Evolutionary conservation across 2,113 vertebrate species (phyloP), one percentile per base, ranked within the genome.

Genomic region (Aramus guarauna): DNA sequence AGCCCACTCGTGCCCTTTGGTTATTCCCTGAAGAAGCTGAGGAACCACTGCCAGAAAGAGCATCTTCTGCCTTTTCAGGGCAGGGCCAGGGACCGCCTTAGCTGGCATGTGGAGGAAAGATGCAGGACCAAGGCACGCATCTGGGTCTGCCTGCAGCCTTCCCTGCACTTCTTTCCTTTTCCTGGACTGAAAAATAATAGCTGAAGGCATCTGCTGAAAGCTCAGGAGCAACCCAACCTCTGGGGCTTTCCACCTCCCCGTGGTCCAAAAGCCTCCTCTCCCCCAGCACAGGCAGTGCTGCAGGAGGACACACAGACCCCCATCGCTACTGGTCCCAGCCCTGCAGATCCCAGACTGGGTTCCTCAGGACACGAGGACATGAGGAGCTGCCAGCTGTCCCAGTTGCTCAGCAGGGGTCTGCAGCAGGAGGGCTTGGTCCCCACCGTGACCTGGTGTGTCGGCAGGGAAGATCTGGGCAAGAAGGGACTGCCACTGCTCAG

Each of bases 201-300:
- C 32, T 85, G 37, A 58, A 77, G 17, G 21, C 52, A 72, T 39
- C 71, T 77, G 36, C 23, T 0, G 0, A 60, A 36, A 47, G 53
- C 53, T 37, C 27, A 72, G 27, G 45, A 58, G 24, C 41, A 74
- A 34, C 30, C 8, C 63, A 69, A 6, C 15, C 20, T 7, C 15
- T 1, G 37, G 27, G n/a, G 5, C 16, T 63, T 43, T 47, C 45
- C 16, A 4, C 26, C 20, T 66, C 23, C 37, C 68, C 15, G 1
- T 6, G 34, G 50, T 19, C 34, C 60, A 52, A 21, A 0, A 43
- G 36, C 18, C 9, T 13, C 32, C 5, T n/a, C 10, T 48, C 2
- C 11, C 45, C 22, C 0, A 0, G 68, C 37, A 10, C 26, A 37
- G 37, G 21, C 0, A 0, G 9, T 18, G 9, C 13, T 63, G 37